Evolutionary conservation across 2,797 vertebrate genomes (phyloP).

Genomic region (Argyrosomus regius): DNA sequence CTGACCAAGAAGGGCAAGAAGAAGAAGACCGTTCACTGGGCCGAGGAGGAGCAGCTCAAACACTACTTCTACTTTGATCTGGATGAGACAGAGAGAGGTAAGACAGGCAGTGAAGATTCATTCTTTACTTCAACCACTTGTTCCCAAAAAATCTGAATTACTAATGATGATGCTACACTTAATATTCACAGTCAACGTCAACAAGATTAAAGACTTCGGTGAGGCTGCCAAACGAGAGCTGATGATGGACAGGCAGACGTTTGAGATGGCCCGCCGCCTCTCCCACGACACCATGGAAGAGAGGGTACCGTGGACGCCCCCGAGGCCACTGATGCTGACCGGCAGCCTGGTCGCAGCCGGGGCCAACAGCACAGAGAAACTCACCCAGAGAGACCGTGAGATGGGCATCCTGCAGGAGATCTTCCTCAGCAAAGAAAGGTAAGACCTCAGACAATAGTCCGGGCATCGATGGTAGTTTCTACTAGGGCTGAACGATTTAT

Average conservation of each 20-base stretch:
- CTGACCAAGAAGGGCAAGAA: slow-evolving; percentile 94
- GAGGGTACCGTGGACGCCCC: slow-evolving; percentile 90
- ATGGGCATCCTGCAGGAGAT: slow-evolving; percentile 97
- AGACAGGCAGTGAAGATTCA: background rate
- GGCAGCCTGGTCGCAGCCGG: slow-evolving; percentile 87
- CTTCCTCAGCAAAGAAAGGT: slow-evolving; percentile 96
- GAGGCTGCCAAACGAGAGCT: slow-evolving; percentile 96
- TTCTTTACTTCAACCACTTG: too few relatives aligned
- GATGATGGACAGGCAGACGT: slow-evolving; percentile 94
- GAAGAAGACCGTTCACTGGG: slow-evolving; percentile 94
- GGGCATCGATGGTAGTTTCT: background rate
- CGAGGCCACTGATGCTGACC: slow-evolving; percentile 85
- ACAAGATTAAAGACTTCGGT: slow-evolving; percentile 97
- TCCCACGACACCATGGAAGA: slow-evolving; percentile 97
- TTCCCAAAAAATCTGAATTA: background rate
- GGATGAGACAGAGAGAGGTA: slow-evolving; percentile 95
- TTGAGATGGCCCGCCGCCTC: slow-evolving; percentile 93
- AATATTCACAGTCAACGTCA: slow-evolving; percentile 90
- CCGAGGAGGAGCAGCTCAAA: slow-evolving; percentile 91
- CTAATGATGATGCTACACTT: background rate
- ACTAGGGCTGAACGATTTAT: too few relatives aligned
- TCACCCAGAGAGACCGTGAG: slow-evolving; percentile 92
- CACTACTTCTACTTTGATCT: slow-evolving; percentile 96
- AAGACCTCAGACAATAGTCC: background rate
- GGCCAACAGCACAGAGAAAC: slow-evolving; percentile 91